Conservation (phyloP, 1,140 invertebrate genomes). For the Trachymyrmex septentrionalis region DNA sequence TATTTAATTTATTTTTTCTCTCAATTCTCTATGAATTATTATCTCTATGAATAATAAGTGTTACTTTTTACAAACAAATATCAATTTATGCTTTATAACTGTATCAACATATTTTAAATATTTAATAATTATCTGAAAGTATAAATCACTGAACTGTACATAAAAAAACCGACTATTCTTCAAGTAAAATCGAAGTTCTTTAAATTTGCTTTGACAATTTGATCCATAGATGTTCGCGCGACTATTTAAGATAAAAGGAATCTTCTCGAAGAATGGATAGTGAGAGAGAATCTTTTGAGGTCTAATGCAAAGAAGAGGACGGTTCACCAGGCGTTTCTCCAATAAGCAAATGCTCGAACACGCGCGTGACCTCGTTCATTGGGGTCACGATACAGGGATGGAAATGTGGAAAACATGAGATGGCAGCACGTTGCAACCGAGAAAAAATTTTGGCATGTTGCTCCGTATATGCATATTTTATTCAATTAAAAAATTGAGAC, state of each 20-base stretch:
- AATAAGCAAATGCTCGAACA: constrained; percentile 46
- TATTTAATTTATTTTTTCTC: not conserved
- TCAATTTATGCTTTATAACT: not conserved
- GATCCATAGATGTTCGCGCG: not conserved
- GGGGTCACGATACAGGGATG: constrained; percentile 63
- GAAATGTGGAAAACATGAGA: constrained; percentile 66
- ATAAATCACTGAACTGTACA: not conserved
- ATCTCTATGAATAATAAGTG: no score
- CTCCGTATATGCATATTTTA: not conserved
- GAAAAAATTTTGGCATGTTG: constrained; percentile 31
- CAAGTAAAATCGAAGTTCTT: not conserved
- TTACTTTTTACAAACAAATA: not conserved
- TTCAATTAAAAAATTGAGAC: not conserved
- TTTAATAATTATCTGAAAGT: constrained; percentile 14
- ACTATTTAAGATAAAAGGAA: not conserved
- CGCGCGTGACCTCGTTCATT: constrained; percentile 70
- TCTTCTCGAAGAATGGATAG: not conserved
- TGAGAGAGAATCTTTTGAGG: not conserved
- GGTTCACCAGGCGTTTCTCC: constrained; percentile 14
- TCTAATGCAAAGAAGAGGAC: constrained; percentile 12
- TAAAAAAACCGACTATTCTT: not conserved
- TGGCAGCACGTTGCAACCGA: constrained; percentile 69
- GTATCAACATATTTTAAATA: not conserved
- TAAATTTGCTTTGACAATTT: not conserved
- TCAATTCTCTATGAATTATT: not conserved